These are phyloP conservation scores for Kuschelorhynchus macadamiae DNA, from an alignment of 2,888 invertebrate genomes.

Conservation along the genomic window DNA sequence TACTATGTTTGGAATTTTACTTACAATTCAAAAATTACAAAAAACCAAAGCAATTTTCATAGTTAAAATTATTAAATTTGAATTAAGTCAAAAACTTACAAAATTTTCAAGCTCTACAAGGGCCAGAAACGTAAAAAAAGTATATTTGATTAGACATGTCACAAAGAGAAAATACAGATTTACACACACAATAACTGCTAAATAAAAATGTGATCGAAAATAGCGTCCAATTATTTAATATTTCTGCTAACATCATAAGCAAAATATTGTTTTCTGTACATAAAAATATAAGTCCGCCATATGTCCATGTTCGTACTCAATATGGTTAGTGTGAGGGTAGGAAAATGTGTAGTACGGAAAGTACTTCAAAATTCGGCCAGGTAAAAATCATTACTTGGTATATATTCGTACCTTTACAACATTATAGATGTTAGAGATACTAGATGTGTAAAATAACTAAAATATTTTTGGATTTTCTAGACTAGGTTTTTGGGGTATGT, in stretches of 20 bases:
- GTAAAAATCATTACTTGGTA: constrained; percentile 37
- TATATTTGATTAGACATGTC: too few relatives aligned
- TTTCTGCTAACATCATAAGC: not conserved
- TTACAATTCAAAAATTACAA: too few relatives aligned
- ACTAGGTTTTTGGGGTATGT: constrained; percentile 62
- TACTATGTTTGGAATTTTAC: too few relatives aligned
- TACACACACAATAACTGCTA: too few relatives aligned
- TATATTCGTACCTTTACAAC: constrained; percentile 41
- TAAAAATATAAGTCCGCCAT: constrained; percentile 30
- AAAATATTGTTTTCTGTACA: not conserved
- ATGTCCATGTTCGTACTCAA: constrained; percentile 19
- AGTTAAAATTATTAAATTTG: too few relatives aligned
- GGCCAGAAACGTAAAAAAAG: too few relatives aligned
- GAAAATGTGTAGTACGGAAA: constrained; percentile 7
- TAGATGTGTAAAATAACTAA: constrained; percentile 63
- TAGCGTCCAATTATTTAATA: too few relatives aligned
- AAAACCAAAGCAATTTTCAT: too few relatives aligned
- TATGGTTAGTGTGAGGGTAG: not conserved
- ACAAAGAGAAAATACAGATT: too few relatives aligned
- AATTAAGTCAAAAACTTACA: too few relatives aligned
- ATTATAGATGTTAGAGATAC: constrained; percentile 52
- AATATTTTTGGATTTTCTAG: constrained; percentile 69
- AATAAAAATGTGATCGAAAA: too few relatives aligned
- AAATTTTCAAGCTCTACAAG: too few relatives aligned
- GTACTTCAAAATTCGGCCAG: constrained; percentile 34